Percentiles rank a stretch among this genome's conserved stretches.
Evolutionary conservation across 2,113 vertebrate species (phyloP).

Genomic region (Aythya baeri): DNA sequence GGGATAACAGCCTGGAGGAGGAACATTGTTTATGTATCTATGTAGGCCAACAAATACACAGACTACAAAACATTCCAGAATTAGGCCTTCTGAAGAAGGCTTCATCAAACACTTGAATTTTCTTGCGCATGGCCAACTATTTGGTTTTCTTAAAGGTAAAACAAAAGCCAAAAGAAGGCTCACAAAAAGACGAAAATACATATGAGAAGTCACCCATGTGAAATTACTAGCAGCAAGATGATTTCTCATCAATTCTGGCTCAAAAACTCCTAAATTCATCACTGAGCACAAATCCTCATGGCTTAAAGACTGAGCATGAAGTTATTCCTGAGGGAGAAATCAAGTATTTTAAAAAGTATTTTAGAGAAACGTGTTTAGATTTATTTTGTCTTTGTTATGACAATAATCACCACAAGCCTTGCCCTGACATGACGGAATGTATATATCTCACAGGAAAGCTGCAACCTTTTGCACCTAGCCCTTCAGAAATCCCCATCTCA

Average conservation of each 20-base stretch:
- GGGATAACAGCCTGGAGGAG: background rate
- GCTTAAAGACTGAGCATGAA: background rate
- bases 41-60: background rate
- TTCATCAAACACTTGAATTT: background rate
- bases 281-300: background rate
- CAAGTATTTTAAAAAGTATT: background rate
- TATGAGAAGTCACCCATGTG: background rate
- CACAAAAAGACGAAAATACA: background rate
- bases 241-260: slow-evolving; percentile 26
- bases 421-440: slow-evolving; percentile 23
- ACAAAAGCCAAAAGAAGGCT: background rate
- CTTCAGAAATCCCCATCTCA: slow-evolving; percentile 8
- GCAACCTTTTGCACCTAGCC: slow-evolving; percentile 52
- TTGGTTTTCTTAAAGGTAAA: background rate
- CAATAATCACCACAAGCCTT: background rate
- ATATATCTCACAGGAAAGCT: slow-evolving; percentile 42
- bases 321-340: background rate
- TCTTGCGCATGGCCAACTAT: slow-evolving; percentile 23
- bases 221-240: slow-evolving; percentile 37
- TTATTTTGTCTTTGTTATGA: slow-evolving; percentile 18
- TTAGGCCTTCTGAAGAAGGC: background rate
- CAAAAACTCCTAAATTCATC: slow-evolving; percentile 50
- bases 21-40: background rate
- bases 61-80: slow-evolving; percentile 13
- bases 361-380: background rate